Base-by-base conservation (phyloP, 2,797 vertebrate species). In the Clarias platycephalus region DNA sequence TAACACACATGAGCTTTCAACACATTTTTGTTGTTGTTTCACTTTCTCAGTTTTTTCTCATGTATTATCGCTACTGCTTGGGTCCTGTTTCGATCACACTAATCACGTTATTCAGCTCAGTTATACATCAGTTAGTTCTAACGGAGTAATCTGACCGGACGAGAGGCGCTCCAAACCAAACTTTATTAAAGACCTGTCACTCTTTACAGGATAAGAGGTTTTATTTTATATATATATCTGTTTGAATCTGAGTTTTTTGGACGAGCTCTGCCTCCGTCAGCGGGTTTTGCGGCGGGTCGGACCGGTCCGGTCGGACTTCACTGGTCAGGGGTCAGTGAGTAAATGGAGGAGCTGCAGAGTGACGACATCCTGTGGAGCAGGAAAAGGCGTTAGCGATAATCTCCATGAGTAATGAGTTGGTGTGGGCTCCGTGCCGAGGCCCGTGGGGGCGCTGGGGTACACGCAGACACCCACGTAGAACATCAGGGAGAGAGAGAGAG, bases 311-410 rank as follows among this genome's bases (percentile, higher is more conserved):
- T 72, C 13, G 84, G 68, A 74, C 81, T 90, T 90, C 83, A 86
- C 10, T n/a, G 83, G 84, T 84, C 81, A 90, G 86, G 86, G 88
- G 89, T 91, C 87, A 74, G 28, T 70, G 87, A 88, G 87, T 83
- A 81, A 66, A 88, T 84, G 78, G 89, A 89, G 85, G 81, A 86
- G 53, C 86, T 90, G 80, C 85, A 90, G 83, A 87, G 84, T 49
- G 78, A 68, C 86, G 90, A 91, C 86, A 88, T 89, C 88, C 89
- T 88, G 76, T 86, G 86, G 85, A 72, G 85, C 85, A 90, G 92
- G 92, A 90, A 92, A 74, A 84, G 88, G 85, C 76, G 53, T 81
- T 60, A 77, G 88, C 76, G 90, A 92, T 92, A 92, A 91, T 89
- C 28, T 76, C 84, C 85, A 68, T 84, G 88, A 90, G 86, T 88